A percentile compares a stretch with the other conserved stretches of the same genome.
Evolutionary conservation across 2,888 invertebrate species (phyloP).

Genomic region (Ennomos fuscantarius): DNA sequence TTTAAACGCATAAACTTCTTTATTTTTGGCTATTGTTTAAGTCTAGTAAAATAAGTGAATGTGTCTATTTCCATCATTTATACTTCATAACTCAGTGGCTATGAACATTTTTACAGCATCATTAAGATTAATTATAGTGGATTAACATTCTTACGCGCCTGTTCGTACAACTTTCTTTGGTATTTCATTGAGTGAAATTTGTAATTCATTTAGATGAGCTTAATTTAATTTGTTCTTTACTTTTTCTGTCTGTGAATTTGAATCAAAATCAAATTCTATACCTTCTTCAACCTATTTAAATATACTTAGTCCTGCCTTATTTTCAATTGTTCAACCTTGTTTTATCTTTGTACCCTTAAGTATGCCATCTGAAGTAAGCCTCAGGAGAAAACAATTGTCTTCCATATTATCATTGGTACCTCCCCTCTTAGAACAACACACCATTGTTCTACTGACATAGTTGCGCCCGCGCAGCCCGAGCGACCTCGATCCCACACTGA

Average conservation of each 20-base stretch:
- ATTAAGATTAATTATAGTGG: constrained; percentile 32
- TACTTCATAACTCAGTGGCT: constrained; percentile 23
- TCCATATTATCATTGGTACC: constrained; percentile 33
- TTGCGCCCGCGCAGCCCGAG: constrained; percentile 54
- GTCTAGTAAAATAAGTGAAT: constrained; percentile 18
- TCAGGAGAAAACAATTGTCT: constrained; percentile 32
- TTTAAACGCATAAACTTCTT: too few species aligned
- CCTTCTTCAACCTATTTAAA: too few species aligned
- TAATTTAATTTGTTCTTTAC: too few species aligned
- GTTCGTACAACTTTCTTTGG: constrained; percentile 38
- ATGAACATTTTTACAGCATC: constrained; percentile 34
- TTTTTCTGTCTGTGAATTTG: too few species aligned
- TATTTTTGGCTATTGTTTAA: too few species aligned
- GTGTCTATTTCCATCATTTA: constrained; percentile 19
- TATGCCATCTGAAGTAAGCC: constrained; percentile 16
- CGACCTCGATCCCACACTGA: constrained; percentile 73
- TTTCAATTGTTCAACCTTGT: background rate
- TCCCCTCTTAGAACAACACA: constrained; percentile 39
- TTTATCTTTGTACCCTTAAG: background rate
- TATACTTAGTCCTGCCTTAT: too few species aligned
- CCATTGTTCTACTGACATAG: constrained; percentile 69
- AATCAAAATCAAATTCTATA: too few species aligned
- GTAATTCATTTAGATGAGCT: constrained; percentile 31
- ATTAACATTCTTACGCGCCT: constrained; percentile 27
- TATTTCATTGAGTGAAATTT: constrained; percentile 34